phyloP scores from a whole-genome alignment of 2,797 vertebrate genomes.

The Melanotaenia parkinsoni region DNA sequence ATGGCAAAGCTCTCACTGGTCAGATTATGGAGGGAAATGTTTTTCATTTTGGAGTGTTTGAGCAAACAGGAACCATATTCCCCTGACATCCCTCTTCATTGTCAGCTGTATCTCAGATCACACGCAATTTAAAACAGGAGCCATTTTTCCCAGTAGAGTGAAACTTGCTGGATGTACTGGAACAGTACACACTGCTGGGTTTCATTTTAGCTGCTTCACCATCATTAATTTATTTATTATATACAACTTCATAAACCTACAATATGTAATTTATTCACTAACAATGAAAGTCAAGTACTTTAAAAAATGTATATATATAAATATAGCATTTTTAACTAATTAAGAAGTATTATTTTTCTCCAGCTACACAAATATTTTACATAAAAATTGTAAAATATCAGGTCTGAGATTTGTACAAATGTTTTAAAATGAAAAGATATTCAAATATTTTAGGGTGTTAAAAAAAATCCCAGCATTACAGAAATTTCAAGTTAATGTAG shows the following conservation, averaged over 20 bases:
- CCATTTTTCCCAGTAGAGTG: slow-evolving; percentile 9
- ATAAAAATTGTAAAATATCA: neutral
- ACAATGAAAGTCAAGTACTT: neutral
- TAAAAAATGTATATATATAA: neutral
- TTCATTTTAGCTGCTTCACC: neutral
- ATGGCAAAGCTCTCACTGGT: slow-evolving; percentile 43
- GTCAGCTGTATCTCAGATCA: slow-evolving; percentile 26
- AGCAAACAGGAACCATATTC: slow-evolving; percentile 52
- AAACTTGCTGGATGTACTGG: slow-evolving; percentile 14
- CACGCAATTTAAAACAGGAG: slow-evolving; percentile 23
- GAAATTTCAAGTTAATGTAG: slow-evolving; percentile 57
- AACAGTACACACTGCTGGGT: neutral
- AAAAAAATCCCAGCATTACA: slow-evolving; percentile 24
- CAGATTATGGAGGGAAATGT: slow-evolving; percentile 60
- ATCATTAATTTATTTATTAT: neutral
- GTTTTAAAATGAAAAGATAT: slow-evolving; percentile 5
- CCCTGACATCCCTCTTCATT: slow-evolving; percentile 40
- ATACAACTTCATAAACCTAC: neutral
- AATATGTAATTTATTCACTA: neutral
- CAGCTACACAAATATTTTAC: neutral
- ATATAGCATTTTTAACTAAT: neutral
- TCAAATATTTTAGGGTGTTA: neutral
- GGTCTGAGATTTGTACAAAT: neutral
- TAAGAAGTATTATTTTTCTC: neutral
- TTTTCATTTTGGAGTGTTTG: slow-evolving; percentile 68